Evolutionary conservation across 1,140 invertebrate genomes (phyloP).

Genomic region (Conus betulinus): DNA sequence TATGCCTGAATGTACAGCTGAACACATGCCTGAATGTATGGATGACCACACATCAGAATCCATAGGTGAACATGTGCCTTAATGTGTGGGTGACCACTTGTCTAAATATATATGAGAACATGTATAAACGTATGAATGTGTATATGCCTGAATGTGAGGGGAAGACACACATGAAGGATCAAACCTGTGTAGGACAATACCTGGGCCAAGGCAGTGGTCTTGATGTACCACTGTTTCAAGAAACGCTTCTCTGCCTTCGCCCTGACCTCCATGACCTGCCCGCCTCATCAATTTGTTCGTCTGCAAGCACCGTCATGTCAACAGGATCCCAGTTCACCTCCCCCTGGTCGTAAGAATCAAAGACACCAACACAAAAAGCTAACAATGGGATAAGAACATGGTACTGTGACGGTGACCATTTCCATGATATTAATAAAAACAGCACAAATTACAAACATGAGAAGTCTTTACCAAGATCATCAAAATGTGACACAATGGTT

Average conservation of each 20-base stretch:
- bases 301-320: constrained; percentile 96
- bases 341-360: constrained; percentile 77
- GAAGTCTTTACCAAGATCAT: not conserved
- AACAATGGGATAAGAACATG: not conserved
- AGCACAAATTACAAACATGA: not conserved
- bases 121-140: too few relatives aligned
- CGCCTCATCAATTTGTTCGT: constrained; percentile 96
- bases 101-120: too few relatives aligned
- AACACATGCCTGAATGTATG: too few relatives aligned
- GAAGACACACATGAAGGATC: too few relatives aligned
- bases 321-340: constrained; percentile 99
- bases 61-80: too few relatives aligned
- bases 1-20: too few relatives aligned
- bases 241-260: constrained; percentile 93
- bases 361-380: not conserved
- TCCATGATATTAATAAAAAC: not conserved
- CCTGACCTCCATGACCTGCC: constrained; percentile 96
- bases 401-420: too few relatives aligned
- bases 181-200: constrained; percentile 65
- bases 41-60: too few relatives aligned
- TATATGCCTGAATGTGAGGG: too few relatives aligned
- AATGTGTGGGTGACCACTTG: too few relatives aligned
- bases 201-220: constrained; percentile 92
- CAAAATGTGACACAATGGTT: too few relatives aligned
- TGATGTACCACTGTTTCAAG: constrained; percentile 96